Evolutionary conservation across 2,888 invertebrate genomes (phyloP), one percentile per base, ranked within the genome.

Genomic region (Apodemia hepburni): DNA sequence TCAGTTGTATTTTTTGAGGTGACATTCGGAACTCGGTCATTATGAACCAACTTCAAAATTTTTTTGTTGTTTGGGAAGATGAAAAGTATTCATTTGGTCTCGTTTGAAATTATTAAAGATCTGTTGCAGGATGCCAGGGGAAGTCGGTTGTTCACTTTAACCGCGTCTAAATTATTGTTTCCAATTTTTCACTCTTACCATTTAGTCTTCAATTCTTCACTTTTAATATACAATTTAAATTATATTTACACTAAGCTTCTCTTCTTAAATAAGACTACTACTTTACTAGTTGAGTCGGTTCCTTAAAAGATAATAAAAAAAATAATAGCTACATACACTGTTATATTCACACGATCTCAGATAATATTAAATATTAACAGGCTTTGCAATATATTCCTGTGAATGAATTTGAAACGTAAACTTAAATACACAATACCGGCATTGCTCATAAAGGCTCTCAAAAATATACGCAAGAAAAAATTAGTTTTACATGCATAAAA

Each of bases 281-380:
- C 15, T 42, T 42, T 42, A 42, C 42, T 51, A 51, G 22, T 51
- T 15, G 42, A 42, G 42, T 42, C 42, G 42, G 51, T 51, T 51
- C 51, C 51, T 51, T 51, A 27, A 51, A 51, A 51, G 51, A 51
- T 51, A 51, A 51, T 51, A 51, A 51, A 22, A 51, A 22, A 42
- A 51, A 12, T 51, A 51, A 22, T 51, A 51, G 22, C 51, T 51
- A 12, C 27, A 8, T 54, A 54, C 54, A 12, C 45, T 22, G 18
- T 12, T 54, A 54, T 54, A 54, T 54, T 54, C n/a, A 2, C 54
- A 54, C 12, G 54, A 54, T 54, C 29, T 54, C 27, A 54, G 29
- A 29, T 54, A 54, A 54, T 54, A 54, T 22, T 54, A n/a, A 29
- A 27, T 54, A 45, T 45, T 45, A n/a, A 54, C 29, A 27, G 29